phyloP scores from a whole-genome alignment of 1,140 invertebrate species.

The Bombus haemorrhoidalis region DNA sequence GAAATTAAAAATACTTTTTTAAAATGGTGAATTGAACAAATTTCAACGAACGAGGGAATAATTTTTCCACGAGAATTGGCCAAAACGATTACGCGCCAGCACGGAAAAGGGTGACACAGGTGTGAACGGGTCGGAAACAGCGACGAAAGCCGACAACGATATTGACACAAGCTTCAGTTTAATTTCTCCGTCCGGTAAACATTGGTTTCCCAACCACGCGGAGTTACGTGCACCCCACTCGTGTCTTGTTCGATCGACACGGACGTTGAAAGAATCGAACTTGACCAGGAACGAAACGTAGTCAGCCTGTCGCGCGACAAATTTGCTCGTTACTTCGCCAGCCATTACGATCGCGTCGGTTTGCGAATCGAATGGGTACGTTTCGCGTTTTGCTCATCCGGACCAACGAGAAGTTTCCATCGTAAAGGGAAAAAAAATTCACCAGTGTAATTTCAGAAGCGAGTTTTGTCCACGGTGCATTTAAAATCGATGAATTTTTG shows the following conservation, averaged over 20 bases:
- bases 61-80: conserved; percentile 9
- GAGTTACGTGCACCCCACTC: conserved; percentile 38
- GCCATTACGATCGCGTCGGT: conserved; percentile 11
- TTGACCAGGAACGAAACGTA: not conserved
- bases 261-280: conserved; percentile 42
- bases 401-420: not conserved
- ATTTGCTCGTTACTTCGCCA: conserved; percentile 17
- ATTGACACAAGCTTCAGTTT: conserved; percentile 82
- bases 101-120: conserved; percentile 72
- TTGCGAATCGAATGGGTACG: not conserved
- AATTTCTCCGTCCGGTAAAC: conserved; percentile 80
- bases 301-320: conserved; percentile 7
- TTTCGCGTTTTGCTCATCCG: not conserved
- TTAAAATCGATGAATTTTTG: conserved; percentile 16
- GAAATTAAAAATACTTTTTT: not conserved
- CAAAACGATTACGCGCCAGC: conserved; percentile 43
- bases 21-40: not conserved
- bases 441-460: not conserved
- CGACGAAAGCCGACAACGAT: conserved; percentile 78
- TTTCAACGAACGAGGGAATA: not conserved
- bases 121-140: conserved; percentile 63
- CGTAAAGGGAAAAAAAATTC: not conserved
- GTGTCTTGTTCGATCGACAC: conserved; percentile 33
- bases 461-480: not conserved
- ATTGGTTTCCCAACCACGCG: conserved; percentile 75